Evolutionary conservation across 2,113 vertebrate genomes (phyloP).

Genomic region (Cacatua alba): DNA sequence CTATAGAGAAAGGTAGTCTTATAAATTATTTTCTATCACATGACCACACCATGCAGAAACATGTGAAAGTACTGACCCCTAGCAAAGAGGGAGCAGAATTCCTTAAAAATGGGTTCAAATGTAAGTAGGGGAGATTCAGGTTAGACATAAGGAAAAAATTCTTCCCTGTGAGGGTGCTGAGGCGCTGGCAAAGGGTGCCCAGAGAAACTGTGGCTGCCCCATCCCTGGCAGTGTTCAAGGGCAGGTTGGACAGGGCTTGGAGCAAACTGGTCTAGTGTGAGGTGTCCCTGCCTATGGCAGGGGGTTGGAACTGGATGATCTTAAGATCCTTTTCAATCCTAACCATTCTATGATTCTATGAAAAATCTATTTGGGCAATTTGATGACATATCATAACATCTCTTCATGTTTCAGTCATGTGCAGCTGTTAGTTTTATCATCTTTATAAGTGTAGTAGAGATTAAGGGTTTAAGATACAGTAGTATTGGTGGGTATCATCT

Average conservation of each 20-base stretch:
- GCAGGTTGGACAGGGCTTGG: not conserved
- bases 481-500: not conserved
- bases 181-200: too few species aligned
- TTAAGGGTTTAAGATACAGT: not conserved
- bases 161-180: not conserved
- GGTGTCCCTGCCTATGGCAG: not conserved
- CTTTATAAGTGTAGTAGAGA: not conserved
- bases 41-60: not conserved
- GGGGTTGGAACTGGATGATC: not conserved
- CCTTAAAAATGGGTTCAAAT: not conserved
- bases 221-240: not conserved
- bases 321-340: not conserved
- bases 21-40: not conserved
- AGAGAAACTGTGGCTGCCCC: too few species aligned
- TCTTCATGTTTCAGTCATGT: not conserved
- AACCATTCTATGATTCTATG: not conserved
- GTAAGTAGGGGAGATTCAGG: not conserved
- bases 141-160: not conserved
- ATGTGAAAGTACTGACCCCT: fast-evolving
- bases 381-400: not conserved
- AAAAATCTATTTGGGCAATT: not conserved
- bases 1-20: not conserved
- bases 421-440: not conserved
- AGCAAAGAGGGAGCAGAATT: not conserved
- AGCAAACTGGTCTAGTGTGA: not conserved